These are phyloP conservation scores for Tympanoctomys barrerae DNA, from an alignment of 2,797 vertebrate genomes.

Conservation along the genomic window DNA sequence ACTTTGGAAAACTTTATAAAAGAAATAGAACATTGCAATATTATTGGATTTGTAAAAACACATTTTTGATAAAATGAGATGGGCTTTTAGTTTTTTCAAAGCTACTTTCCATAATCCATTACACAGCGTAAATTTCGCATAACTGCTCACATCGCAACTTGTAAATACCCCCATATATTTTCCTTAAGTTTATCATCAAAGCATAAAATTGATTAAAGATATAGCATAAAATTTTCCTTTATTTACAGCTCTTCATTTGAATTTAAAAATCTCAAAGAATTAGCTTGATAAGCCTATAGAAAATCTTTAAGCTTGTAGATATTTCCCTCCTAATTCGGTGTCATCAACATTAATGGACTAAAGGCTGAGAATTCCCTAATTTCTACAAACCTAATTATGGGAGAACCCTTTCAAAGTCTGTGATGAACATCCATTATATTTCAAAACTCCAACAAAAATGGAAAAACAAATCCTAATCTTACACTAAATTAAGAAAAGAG, in stretches of 20 bases:
- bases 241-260: constrained; percentile 18
- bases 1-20: constrained; percentile 77
- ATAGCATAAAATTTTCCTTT: constrained; percentile 35
- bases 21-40: constrained; percentile 68
- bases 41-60: constrained; percentile 81
- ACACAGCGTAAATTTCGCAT: constrained; percentile 83
- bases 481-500: constrained; percentile 79
- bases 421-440: constrained; percentile 71
- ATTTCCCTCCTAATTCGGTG: not conserved
- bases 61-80: constrained; percentile 74
- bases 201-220: constrained; percentile 66
- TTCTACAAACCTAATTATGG: constrained; percentile 61
- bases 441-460: constrained; percentile 69
- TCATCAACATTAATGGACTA: constrained; percentile 12
- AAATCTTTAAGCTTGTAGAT: not conserved
- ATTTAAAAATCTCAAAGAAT: constrained; percentile 24
- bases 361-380: not conserved
- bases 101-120: constrained; percentile 81
- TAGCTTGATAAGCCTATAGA: not conserved
- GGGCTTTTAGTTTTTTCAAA: constrained; percentile 79
- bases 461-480: constrained; percentile 75
- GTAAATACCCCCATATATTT: constrained; percentile 74
- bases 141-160: constrained; percentile 80
- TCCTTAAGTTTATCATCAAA: constrained; percentile 68
- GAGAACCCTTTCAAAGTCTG: constrained; percentile 55